A percentile compares a stretch with the other conserved stretches of the same genome.
phyloP scores from a whole-genome alignment of 2,888 invertebrate genomes.

The Halictus ligatus region DNA sequence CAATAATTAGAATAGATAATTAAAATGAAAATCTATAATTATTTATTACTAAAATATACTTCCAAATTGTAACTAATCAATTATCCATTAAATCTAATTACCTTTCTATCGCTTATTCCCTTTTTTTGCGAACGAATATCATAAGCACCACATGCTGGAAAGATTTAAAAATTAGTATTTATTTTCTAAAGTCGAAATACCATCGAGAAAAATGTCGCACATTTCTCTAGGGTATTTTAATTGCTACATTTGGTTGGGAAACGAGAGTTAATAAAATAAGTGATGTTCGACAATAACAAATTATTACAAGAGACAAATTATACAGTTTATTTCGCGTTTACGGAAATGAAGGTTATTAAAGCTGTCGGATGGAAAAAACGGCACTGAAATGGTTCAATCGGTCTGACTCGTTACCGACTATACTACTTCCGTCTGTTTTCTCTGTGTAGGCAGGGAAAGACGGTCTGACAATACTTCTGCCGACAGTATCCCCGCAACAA shows the following conservation, averaged over 20 bases:
- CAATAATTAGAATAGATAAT: not conserved
- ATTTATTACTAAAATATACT: not conserved
- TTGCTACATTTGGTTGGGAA: not conserved
- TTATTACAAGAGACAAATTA: not conserved
- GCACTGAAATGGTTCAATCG: not conserved
- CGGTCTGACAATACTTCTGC: slow-evolving; percentile 8
- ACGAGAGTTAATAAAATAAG: not conserved
- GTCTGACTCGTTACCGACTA: not conserved
- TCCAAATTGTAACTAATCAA: not conserved
- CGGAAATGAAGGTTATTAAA: not conserved
- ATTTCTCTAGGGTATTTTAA: not conserved
- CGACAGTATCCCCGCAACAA: slow-evolving; percentile 65
- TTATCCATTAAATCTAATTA: not conserved
- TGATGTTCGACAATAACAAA: not conserved
- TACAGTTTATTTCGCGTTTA: not conserved
- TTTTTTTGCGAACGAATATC: not conserved
- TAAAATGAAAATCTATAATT: not conserved
- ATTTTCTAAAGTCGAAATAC: not conserved
- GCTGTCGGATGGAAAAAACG: not conserved
- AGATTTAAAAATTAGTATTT: not conserved
- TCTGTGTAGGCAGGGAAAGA: not conserved
- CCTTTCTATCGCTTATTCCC: not conserved
- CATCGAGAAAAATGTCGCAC: not conserved
- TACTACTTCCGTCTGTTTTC: not conserved
- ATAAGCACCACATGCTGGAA: not conserved